Evolutionary conservation across 2,797 vertebrate genomes (phyloP), one percentile per base, ranked within the genome.

Genomic region (Peromyscus eremicus): DNA sequence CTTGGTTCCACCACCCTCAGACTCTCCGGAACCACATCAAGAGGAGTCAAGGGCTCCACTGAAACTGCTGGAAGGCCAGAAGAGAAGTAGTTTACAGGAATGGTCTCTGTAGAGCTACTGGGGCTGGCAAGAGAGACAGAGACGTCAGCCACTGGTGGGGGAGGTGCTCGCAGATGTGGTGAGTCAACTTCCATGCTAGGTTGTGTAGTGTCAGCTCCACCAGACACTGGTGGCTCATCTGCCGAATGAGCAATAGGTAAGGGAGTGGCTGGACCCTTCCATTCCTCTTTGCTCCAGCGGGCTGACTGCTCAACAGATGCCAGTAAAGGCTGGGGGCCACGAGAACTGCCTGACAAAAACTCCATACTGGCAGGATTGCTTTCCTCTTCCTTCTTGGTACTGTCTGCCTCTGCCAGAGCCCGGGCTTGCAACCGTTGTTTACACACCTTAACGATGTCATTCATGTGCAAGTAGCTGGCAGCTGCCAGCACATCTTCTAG

Each of bases 391-490:
- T 98, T 98, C 71, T 99, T 99, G 70, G 99, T 99, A 98, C 99
- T 99, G 98, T 99, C 99, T 0, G 99, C 99, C 95, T 99, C 99
- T 0, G 99, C 98, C 86, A 99, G 95, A 0, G 99, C 99, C 60
- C 99, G 98, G n/a, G 99, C 99, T 96, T 99, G 99, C 71, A 99
- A 98, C 34, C 99, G 98, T 86, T 98, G 99, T 98, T 99, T 99
- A 95, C 99, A 99, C 57, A 99, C 99, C 96, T 99, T 99, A 32
- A 99, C 99, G 34, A 99, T 99, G 94, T 99, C 99, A 23, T 99
- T 99, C 99, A 99, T 99, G 98, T 99, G 99, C 95, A 99, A 98
- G 98, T 99, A 99, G 92, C 99, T 99, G 60, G 99, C 99, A 0
- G 99, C 99, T 0, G 99, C 99, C 90, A 99, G 98, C 57, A 99